A percentile compares a stretch with the other conserved stretches of the same genome.
phyloP scores from a whole-genome alignment of 2,113 vertebrate species.

The Trichechus manatus region DNA sequence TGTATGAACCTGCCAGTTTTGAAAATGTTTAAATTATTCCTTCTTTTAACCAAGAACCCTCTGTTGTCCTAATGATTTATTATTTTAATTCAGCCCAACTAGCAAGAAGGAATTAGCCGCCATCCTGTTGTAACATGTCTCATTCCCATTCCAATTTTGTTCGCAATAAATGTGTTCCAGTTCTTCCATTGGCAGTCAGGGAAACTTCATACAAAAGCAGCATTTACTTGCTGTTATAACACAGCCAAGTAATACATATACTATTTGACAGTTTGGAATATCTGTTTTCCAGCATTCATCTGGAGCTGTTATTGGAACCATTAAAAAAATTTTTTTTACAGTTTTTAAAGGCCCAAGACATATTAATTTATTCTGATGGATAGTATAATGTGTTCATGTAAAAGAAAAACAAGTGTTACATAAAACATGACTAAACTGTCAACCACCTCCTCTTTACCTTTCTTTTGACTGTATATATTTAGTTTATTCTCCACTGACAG shows the following conservation, averaged over 20 bases:
- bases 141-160: conserved; percentile 80
- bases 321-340: conserved; percentile 80
- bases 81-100: conserved; percentile 80
- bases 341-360: conserved; percentile 75
- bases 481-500: conserved; percentile 68
- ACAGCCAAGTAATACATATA: conserved; percentile 87
- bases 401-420: conserved; percentile 79
- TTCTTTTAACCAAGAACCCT: conserved; percentile 75
- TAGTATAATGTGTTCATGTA: conserved; percentile 62
- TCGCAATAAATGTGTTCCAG: conserved; percentile 84
- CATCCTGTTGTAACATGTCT: conserved; percentile 81
- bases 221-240: conserved; percentile 83
- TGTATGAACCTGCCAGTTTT: conserved; percentile 58
- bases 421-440: conserved; percentile 79
- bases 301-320: conserved; percentile 83
- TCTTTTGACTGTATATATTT: conserved; percentile 36
- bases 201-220: conserved; percentile 84
- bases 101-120: conserved; percentile 79
- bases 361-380: conserved; percentile 77
- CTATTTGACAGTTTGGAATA: conserved; percentile 83
- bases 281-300: conserved; percentile 84
- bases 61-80: conserved; percentile 83
- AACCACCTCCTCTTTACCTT: conserved; percentile 47
- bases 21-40: conserved; percentile 75
- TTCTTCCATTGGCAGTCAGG: conserved; percentile 82